Percentiles rank a stretch among this genome's conserved stretches.
These are phyloP conservation scores for Megathymus violae DNA, from an alignment of 1,140 invertebrate genomes.

Conservation along the genomic window DNA sequence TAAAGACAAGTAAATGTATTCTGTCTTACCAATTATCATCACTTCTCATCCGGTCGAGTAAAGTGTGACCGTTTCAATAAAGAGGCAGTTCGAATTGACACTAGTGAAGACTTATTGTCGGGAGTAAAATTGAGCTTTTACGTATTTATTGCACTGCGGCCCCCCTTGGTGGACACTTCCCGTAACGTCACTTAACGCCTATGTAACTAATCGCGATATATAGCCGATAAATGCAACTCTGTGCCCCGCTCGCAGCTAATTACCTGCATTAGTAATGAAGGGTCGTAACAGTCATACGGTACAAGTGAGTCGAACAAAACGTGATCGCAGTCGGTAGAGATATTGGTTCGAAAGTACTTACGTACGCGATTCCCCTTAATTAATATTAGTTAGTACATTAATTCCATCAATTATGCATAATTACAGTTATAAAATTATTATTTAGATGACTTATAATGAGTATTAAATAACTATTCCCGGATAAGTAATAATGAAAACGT, in stretches of 20 bases:
- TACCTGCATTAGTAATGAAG: constrained; percentile 78
- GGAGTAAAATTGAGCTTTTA: constrained; percentile 55
- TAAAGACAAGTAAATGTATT: not conserved
- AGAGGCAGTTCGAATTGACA: constrained; percentile 57
- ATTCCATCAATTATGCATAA: too few species aligned
- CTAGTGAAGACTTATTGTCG: constrained; percentile 70
- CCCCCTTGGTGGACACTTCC: constrained; percentile 45
- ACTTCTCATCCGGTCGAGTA: constrained; percentile 8
- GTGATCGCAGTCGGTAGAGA: not conserved
- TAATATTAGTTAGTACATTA: not conserved
- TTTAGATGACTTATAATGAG: too few species aligned
- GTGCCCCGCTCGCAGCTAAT: constrained; percentile 71
- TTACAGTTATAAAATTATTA: too few species aligned
- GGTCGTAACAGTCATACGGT: constrained; percentile 37
- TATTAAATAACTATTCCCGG: too few species aligned
- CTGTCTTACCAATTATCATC: not conserved
- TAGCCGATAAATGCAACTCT: constrained; percentile 66
- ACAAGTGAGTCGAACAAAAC: constrained; percentile 29
- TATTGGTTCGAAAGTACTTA: not conserved
- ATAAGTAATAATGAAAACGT: too few species aligned
- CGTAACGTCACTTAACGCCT: constrained; percentile 65
- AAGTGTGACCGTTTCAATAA: constrained; percentile 35
- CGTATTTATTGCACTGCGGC: constrained; percentile 51
- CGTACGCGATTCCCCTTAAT: not conserved
- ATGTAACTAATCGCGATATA: constrained; percentile 75